Evolutionary conservation across 2,113 vertebrate species (phyloP), one percentile per base, ranked within the genome.

Genomic region (Geococcyx californianus): DNA sequence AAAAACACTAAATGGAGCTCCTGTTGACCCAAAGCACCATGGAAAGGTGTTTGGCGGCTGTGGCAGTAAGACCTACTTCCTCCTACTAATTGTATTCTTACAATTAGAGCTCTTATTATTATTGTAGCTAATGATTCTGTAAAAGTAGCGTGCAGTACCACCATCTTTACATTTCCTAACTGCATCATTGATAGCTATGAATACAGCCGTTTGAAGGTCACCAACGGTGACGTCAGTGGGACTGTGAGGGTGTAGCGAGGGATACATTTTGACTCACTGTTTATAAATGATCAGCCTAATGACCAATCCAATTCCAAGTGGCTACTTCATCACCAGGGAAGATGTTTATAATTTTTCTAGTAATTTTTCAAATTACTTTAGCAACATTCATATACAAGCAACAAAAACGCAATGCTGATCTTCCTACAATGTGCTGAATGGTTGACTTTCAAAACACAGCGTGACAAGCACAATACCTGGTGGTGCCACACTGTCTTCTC

Each of bases 211-310:
- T 89, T 0, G 33, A 96, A 95, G 87, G 89, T 94, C 91, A 96
- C 54, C 52, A 75, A 34, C 14, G 38, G 63, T 94, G 84, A 93
- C 6, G 14, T 79, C 84, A 42, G 66, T 79, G 74, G 66, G 60
- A 59, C 49, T 60, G 47, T 54, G 81, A 94, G 87, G 93, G 93
- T 85, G 94, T 94, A 94, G 70, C 55, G 31, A 34, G 62, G 82
- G 94, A 93, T 75, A 89, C 56, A 26, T 83, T 89, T 94, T 97
- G 96, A 94, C 78, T 96, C 94, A 95, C 8, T 95, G 9, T 95
- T 95, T 91, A 78, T 90, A 91, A 87, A 85, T n/a, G 45, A 93
- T 60, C 74, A 36, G 34, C 33, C 17, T 16, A 79, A 80, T 70
- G 88, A 95, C 72, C 75, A 88, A 59, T 44, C 38, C 1, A 11